These are phyloP conservation scores for Crax fasciolata DNA, from an alignment of 2,797 vertebrate genomes.

Conservation along the genomic window DNA sequence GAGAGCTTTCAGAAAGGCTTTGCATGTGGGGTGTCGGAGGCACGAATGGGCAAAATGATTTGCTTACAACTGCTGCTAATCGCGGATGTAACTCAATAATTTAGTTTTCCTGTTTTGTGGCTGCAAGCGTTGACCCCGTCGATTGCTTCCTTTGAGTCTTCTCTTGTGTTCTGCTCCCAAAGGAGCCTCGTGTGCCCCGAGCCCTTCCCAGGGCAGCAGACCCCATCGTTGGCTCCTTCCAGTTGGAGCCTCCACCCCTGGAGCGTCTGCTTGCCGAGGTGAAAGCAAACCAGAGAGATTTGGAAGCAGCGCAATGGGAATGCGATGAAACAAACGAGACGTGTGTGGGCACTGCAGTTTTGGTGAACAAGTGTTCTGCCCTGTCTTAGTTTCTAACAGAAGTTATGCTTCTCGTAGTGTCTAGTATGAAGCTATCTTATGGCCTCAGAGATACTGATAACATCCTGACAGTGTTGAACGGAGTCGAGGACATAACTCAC, in stretches of 20 bases:
- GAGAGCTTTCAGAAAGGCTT: neutral
- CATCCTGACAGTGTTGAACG: no score
- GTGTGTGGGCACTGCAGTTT: rapidly evolving
- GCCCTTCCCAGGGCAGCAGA: neutral
- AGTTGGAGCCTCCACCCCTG: neutral
- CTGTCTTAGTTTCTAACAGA: no score
- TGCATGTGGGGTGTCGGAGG: neutral
- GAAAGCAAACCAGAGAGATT: neutral
- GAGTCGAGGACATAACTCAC: no score
- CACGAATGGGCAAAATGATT: neutral
- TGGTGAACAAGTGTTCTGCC: no score
- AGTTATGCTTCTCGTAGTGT: no score
- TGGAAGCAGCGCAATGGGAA: neutral
- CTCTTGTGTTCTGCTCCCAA: neutral
- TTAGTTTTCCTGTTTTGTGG: neutral
- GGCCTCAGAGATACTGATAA: no score
- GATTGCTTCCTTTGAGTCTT: neutral
- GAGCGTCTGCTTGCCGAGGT: neutral
- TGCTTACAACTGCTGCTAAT: neutral
- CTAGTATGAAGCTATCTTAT: no score
- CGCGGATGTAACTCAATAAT: rapidly evolving
- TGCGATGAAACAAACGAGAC: rapidly evolving
- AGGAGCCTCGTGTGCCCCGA: neutral
- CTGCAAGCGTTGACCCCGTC: neutral
- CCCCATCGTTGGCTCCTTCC: neutral